Evolutionary conservation across 1,140 invertebrate species (phyloP).

Genomic region (Hyles vespertilio): DNA sequence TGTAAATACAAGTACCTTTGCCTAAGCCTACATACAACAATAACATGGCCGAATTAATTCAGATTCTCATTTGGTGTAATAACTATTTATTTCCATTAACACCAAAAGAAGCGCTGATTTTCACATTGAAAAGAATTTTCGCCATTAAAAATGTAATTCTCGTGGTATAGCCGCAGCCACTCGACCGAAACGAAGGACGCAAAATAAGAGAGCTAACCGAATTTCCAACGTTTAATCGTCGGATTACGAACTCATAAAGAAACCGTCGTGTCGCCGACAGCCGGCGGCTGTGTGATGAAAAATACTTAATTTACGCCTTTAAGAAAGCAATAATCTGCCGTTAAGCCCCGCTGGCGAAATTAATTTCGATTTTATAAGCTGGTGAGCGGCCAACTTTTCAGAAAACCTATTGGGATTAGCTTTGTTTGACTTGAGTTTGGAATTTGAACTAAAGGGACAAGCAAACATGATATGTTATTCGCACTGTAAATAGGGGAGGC

Average conservation of each 20-base stretch:
- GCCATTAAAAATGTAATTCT: too few relatives aligned
- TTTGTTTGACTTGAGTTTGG: conserved; percentile 22
- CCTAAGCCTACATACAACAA: too few relatives aligned
- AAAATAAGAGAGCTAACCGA: conserved; percentile 52
- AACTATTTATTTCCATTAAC: too few relatives aligned
- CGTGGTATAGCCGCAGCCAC: too few relatives aligned
- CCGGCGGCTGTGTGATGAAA: conserved; percentile 33
- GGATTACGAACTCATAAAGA: conserved; percentile 56
- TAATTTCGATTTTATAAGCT: conserved; percentile 52
- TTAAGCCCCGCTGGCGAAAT: conserved; percentile 30
- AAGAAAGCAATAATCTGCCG: conserved; percentile 43
- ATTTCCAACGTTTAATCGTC: conserved; percentile 42
- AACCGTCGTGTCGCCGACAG: conserved; percentile 40
- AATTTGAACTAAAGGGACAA: neutral
- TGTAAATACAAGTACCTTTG: too few relatives aligned
- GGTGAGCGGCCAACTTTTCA: conserved; percentile 42
- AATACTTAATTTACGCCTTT: conserved; percentile 49
- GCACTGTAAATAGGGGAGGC: too few relatives aligned
- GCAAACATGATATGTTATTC: too few relatives aligned
- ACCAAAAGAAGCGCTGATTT: too few relatives aligned
- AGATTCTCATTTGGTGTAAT: too few relatives aligned
- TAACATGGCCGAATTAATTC: too few relatives aligned
- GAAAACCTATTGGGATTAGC: conserved; percentile 9
- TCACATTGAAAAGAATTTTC: too few relatives aligned
- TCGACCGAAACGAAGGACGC: too few relatives aligned